Evolutionary conservation across 2,113 vertebrate species (phyloP).

Genomic region (Ameiurus melas): DNA sequence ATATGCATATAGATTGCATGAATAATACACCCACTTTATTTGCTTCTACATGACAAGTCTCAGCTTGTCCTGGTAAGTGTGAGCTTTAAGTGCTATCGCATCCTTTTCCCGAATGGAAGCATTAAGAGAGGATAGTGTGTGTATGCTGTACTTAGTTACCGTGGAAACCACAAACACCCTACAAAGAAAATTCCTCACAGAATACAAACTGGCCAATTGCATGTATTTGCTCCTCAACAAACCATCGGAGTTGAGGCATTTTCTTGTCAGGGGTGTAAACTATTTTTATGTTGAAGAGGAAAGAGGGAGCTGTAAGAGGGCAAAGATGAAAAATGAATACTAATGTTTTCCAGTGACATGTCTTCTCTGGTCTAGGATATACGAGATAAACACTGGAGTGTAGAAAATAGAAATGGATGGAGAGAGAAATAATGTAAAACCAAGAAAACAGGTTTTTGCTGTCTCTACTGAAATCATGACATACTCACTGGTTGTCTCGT

Average conservation of each 20-base stretch:
- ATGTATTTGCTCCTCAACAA: constrained; percentile 72
- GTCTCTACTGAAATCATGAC: neutral
- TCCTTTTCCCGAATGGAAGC: constrained; percentile 60
- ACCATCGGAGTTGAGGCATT: constrained; percentile 74
- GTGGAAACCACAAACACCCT: constrained; percentile 78
- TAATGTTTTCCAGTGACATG: constrained; percentile 65
- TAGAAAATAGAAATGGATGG: neutral
- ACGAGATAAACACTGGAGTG: constrained; percentile 43
- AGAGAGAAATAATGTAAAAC: neutral
- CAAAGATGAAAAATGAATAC: constrained; percentile 71
- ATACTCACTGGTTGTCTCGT: neutral
- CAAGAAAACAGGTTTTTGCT: constrained; percentile 7
- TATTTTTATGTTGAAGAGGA: constrained; percentile 70
- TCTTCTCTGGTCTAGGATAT: constrained; percentile 60
- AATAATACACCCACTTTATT: constrained; percentile 21
- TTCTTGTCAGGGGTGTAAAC: constrained; percentile 75
- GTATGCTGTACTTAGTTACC: constrained; percentile 70
- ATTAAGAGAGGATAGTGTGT: constrained; percentile 55
- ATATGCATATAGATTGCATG: constrained; percentile 36
- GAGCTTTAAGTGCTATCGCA: constrained; percentile 58
- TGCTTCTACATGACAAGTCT: constrained; percentile 61
- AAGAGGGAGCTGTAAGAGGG: constrained; percentile 37
- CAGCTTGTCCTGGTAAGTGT: constrained; percentile 65
- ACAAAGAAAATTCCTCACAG: constrained; percentile 71
- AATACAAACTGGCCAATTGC: constrained; percentile 77